Conservation (phyloP, 2,113 vertebrate genomes). For the Phaethon lepturus region DNA sequence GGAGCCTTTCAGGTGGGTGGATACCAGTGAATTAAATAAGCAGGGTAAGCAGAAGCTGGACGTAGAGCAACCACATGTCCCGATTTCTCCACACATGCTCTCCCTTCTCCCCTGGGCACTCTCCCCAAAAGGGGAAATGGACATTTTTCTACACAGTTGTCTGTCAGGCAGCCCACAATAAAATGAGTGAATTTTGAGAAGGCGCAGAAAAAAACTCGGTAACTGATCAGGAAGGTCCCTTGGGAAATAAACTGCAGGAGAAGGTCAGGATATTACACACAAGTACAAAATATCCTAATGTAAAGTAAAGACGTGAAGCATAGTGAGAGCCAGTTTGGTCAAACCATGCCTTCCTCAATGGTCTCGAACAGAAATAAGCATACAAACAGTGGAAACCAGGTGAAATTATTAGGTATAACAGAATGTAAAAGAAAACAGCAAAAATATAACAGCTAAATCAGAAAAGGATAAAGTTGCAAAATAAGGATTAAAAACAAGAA, state of each 20-base stretch:
- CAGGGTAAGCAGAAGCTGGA: neutral
- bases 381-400: neutral
- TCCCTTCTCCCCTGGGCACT: neutral
- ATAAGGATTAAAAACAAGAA: neutral
- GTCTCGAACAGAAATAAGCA: neutral
- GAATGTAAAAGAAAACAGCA: neutral
- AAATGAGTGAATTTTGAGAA: neutral
- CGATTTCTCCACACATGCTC: neutral
- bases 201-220: neutral
- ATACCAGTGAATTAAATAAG: neutral
- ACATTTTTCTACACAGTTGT: neutral
- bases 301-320: neutral
- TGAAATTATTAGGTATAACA: neutral
- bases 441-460: neutral
- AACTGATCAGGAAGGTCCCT: neutral
- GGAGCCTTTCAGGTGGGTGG: neutral
- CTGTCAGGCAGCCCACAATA: neutral
- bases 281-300: neutral
- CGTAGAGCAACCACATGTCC: rapidly evolving
- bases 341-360: neutral
- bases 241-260: neutral
- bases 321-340: neutral
- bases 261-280: neutral
- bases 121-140: neutral
- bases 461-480: neutral